Evolutionary conservation across 2,113 vertebrate species (phyloP).

Genomic region (Leucoraja erinaceus): DNA sequence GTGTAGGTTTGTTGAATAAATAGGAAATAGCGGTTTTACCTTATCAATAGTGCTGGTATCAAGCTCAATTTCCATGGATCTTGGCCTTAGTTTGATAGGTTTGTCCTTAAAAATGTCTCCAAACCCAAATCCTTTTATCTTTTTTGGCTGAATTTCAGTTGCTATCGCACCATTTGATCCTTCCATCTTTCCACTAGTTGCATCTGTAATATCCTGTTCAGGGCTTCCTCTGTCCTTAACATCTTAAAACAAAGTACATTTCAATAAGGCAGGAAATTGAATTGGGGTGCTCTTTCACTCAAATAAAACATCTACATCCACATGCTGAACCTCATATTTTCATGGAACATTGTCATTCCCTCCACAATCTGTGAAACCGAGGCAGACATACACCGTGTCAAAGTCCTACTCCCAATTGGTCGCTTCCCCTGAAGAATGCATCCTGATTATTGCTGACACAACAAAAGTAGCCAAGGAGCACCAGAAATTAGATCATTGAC

Average conservation of each 20-base stretch:
- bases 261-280: neutral
- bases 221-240: conserved; percentile 85
- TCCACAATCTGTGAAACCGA: neutral
- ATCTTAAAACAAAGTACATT: conserved; percentile 55
- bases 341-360: neutral
- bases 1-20: neutral
- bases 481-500: too few species aligned
- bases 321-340: neutral
- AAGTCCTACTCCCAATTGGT: neutral
- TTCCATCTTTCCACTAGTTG: conserved; percentile 75
- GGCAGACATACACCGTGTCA: neutral
- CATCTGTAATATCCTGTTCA: conserved; percentile 86
- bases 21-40: conserved; percentile 53
- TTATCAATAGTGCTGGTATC: conserved; percentile 71
- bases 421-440: too few species aligned
- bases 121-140: conserved; percentile 89
- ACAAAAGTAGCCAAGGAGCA: too few species aligned
- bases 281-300: neutral
- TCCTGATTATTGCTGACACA: too few species aligned
- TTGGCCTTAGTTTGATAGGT: conserved; percentile 86
- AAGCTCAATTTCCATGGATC: conserved; percentile 81
- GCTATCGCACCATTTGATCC: conserved; percentile 69
- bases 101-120: conserved; percentile 98
- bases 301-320: neutral
- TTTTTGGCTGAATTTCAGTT: conserved; percentile 86